Percentiles rank a stretch among this genome's conserved stretches.
These are phyloP conservation scores for Tiaroga cobitis DNA, from an alignment of 2,797 vertebrate species.

Conservation along the genomic window DNA sequence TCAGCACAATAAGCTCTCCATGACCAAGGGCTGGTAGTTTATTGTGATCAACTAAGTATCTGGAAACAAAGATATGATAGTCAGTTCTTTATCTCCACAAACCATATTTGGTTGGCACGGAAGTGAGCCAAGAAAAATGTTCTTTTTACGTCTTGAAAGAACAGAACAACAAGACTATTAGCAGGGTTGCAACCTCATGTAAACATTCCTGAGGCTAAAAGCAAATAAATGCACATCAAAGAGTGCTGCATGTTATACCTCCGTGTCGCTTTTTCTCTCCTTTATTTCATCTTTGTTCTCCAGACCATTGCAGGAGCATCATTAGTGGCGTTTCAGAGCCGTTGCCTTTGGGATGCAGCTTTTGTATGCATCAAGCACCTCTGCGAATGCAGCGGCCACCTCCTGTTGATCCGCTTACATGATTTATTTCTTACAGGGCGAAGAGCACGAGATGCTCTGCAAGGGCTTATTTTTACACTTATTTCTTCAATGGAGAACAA, in stretches of 20 bases:
- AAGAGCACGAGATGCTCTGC: constrained; percentile 12
- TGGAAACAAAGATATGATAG: constrained; percentile 13
- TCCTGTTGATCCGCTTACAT: constrained; percentile 15
- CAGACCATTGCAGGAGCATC: constrained; percentile 47
- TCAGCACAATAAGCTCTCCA: not conserved
- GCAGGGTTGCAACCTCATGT: constrained; percentile 38
- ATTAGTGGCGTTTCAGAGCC: constrained; percentile 39
- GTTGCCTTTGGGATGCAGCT: constrained; percentile 44
- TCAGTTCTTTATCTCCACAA: constrained; percentile 27
- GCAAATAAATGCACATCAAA: constrained; percentile 50
- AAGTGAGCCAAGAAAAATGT: not conserved
- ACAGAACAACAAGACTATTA: constrained; percentile 36
- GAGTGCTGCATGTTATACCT: constrained; percentile 23
- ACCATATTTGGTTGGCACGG: constrained; percentile 13
- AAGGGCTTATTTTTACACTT: not conserved
- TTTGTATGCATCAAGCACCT: constrained; percentile 36
- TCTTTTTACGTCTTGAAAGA: constrained; percentile 5
- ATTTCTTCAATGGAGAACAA: not conserved
- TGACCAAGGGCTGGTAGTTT: constrained; percentile 17
- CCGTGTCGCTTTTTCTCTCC: constrained; percentile 31
- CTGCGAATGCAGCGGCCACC: constrained; percentile 17
- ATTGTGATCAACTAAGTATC: constrained; percentile 16
- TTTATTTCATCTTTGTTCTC: constrained; percentile 51
- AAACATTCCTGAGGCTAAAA: constrained; percentile 47
- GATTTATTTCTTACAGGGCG: constrained; percentile 24